Evolutionary conservation across 1,140 invertebrate genomes (phyloP), one percentile per base, ranked within the genome.

Genomic region (Drosophila yakuba): DNA sequence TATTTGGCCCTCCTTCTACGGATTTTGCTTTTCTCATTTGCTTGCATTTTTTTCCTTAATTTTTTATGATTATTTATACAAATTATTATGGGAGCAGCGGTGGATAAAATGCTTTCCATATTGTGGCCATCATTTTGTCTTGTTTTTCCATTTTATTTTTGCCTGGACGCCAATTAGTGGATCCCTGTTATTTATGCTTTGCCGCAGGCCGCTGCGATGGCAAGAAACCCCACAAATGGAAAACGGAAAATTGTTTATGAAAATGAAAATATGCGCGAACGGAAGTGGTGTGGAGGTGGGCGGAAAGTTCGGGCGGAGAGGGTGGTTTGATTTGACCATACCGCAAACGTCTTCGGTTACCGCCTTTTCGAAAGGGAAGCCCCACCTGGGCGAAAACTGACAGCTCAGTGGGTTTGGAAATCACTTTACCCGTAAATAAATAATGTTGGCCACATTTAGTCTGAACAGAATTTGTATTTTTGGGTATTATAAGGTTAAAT

Each of bases 21-120:
- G 41, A 57, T 50, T 69, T 71, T 35, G 38, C 67, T 39, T 48
- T 41, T 14, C 60, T 43, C 61, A 51, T 43, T 44, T 66, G 45
- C 56, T 54, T 36, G 36, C 56, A 61, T 60, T 61, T 73, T 52
- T 62, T 73, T 54, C 52, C 61, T 58, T 75, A 75, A 75, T 75
- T 75, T 72, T 75, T 75, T 75, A 75, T 75, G 72, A 75, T 75
- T 76, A 76, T 76, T 76, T 76, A 76, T 68, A 76, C 62, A 76
- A 76, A 76, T 60, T 76, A 59, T 76, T 76, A 67, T 55, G 63
- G 36, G 69, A 72, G 39, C 48, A 55, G 68, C 68, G 32, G 28
- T 41, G 59, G 51, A 43, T 59, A 58, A 75, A 75, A 75, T 75
- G 73, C 66, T 75, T 75, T 75, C 54, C 73, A 76, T 76, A 75